Conservation (phyloP, 2,113 vertebrate genomes). For the Catharus fuscescens region DNA sequence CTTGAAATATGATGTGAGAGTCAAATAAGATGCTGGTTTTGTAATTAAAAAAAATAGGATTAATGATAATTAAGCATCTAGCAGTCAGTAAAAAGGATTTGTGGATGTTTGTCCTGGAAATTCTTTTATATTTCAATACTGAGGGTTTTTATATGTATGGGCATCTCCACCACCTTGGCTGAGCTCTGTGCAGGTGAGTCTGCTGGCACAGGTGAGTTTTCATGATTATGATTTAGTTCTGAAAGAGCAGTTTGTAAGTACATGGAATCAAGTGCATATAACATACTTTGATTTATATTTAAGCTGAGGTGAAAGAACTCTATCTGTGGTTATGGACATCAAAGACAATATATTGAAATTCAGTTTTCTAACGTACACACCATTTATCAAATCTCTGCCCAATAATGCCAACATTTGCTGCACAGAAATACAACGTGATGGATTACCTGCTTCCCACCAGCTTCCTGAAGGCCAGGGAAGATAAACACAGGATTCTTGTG, state of each 20-base stretch:
- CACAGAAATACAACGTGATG: constrained; percentile 25
- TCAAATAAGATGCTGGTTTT: not conserved
- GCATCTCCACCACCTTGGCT: not conserved
- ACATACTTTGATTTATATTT: constrained; percentile 25
- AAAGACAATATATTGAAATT: constrained; percentile 54
- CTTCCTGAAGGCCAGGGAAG: constrained; percentile 18
- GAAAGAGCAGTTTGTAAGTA: not conserved
- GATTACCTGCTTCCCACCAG: constrained; percentile 11
- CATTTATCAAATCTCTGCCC: constrained; percentile 47
- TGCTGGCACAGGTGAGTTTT: not conserved
- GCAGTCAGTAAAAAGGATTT: not conserved
- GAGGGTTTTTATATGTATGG: not conserved
- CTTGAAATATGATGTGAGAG: not conserved
- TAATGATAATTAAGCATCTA: not conserved
- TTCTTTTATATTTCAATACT: not conserved
- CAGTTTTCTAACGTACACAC: constrained; percentile 31
- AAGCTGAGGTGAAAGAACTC: constrained; percentile 12
- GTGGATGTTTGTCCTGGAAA: not conserved
- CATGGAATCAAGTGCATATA: not conserved
- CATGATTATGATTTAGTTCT: not conserved
- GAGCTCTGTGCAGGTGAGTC: not conserved
- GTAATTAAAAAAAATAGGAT: not conserved
- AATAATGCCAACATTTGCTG: not conserved
- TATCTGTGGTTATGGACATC: constrained; percentile 36
- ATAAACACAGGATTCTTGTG: not conserved